Conservation (phyloP, 2,797 vertebrate species). For the Cephalopachus bancanus region DNA sequence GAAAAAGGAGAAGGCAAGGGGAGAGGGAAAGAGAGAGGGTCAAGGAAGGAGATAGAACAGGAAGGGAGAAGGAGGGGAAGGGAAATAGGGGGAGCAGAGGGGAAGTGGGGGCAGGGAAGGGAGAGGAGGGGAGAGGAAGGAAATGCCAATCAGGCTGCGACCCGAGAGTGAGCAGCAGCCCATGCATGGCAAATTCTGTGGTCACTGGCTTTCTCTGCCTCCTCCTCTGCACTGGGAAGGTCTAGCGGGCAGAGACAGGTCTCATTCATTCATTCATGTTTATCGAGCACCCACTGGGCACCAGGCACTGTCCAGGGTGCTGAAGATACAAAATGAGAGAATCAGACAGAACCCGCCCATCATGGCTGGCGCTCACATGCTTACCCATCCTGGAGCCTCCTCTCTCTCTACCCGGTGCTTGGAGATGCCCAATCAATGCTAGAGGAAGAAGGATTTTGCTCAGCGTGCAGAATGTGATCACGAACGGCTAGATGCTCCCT, state of each 20-base stretch:
- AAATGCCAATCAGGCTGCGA: no score
- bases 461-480: rapidly evolving
- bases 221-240: neutral
- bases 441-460: rapidly evolving
- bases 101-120: no score
- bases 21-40: no score
- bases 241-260: neutral
- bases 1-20: no score
- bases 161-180: no score
- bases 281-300: no score
- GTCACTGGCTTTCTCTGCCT: neutral
- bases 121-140: neutral
- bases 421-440: rapidly evolving
- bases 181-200: rapidly evolving
- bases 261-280: neutral
- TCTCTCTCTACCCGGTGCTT: rapidly evolving
- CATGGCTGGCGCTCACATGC: rapidly evolving
- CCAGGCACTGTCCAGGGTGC: neutral
- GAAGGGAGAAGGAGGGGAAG: neutral
- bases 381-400: neutral
- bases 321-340: rapidly evolving
- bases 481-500: rapidly evolving
- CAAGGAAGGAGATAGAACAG: neutral
- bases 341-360: neutral
- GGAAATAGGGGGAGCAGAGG: neutral